Percentiles rank a stretch among this genome's conserved stretches.
These are phyloP conservation scores for Apis cerana DNA, from an alignment of 1,140 invertebrate genomes.

Conservation along the genomic window DNA sequence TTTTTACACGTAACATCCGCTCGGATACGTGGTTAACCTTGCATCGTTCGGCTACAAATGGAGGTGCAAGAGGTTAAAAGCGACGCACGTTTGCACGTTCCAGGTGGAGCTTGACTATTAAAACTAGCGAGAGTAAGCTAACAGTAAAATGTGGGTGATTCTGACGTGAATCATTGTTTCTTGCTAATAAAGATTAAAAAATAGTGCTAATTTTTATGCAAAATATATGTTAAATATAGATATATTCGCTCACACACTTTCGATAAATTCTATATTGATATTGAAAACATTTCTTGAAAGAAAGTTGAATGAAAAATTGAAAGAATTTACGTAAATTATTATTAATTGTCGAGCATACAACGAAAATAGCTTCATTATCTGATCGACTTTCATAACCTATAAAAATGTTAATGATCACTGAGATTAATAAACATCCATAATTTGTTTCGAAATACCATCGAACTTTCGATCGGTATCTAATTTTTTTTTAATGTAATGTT, in stretches of 20 bases:
- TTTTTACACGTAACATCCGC: background rate
- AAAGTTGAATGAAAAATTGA: background rate
- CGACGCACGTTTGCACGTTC: background rate
- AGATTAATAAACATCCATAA: background rate
- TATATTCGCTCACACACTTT: too few relatives aligned
- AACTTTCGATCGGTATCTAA: too few relatives aligned
- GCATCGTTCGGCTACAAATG: conserved; percentile 1
- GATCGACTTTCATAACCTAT: conserved; percentile 7
- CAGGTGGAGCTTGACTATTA: background rate
- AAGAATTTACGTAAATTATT: background rate
- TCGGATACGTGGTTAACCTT: background rate
- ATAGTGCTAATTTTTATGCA: background rate
- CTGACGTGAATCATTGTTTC: background rate
- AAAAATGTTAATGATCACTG: background rate
- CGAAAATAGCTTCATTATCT: background rate
- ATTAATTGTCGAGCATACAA: background rate
- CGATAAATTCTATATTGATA: too few relatives aligned
- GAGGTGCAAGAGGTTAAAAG: conserved; percentile 18
- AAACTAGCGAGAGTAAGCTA: conserved; percentile 21
- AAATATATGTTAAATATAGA: too few relatives aligned
- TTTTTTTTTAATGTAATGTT: too few relatives aligned
- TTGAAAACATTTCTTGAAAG: too few relatives aligned
- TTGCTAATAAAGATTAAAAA: background rate
- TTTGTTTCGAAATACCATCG: background rate
- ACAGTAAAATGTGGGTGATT: conserved; percentile 43